Evolutionary conservation across 1,140 invertebrate species (phyloP).

Genomic region (Nasonia vitripennis): DNA sequence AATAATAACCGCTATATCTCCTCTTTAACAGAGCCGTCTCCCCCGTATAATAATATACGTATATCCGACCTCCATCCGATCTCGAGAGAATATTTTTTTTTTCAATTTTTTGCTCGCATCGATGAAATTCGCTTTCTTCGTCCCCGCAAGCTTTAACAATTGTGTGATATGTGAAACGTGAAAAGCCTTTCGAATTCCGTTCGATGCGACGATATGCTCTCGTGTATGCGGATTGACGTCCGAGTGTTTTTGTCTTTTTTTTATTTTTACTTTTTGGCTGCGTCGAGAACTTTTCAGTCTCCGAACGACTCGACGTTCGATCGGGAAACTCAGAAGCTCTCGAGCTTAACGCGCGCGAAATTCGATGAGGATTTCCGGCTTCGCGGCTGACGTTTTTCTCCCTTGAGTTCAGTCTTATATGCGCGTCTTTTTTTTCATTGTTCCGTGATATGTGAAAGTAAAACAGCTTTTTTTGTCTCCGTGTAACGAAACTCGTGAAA

Average conservation of each 20-base stretch:
- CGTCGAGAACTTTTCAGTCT: background rate
- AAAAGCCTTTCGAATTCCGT: constrained; percentile 24
- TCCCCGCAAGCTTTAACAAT: constrained; percentile 48
- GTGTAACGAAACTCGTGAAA: constrained; percentile 24
- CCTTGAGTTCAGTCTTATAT: constrained; percentile 44
- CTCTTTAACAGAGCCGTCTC: background rate
- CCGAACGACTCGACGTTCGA: background rate
- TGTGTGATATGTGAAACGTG: constrained; percentile 50
- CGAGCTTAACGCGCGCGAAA: constrained; percentile 3
- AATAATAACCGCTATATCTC: constrained; percentile 9
- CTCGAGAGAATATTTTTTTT: background rate
- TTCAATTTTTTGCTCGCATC: background rate
- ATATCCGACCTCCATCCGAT: background rate
- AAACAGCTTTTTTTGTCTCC: constrained; percentile 16
- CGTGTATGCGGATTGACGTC: background rate
- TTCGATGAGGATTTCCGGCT: background rate
- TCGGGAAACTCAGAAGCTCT: background rate
- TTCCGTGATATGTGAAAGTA: constrained; percentile 48
- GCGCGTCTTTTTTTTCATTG: constrained; percentile 11
- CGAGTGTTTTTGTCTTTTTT: background rate
- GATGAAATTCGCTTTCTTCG: constrained; percentile 27
- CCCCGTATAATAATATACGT: background rate
- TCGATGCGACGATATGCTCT: background rate
- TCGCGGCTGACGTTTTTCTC: constrained; percentile 14
- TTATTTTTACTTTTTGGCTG: background rate